Conservation (phyloP, 2,888 invertebrate genomes). For the Netelia melanura region DNA sequence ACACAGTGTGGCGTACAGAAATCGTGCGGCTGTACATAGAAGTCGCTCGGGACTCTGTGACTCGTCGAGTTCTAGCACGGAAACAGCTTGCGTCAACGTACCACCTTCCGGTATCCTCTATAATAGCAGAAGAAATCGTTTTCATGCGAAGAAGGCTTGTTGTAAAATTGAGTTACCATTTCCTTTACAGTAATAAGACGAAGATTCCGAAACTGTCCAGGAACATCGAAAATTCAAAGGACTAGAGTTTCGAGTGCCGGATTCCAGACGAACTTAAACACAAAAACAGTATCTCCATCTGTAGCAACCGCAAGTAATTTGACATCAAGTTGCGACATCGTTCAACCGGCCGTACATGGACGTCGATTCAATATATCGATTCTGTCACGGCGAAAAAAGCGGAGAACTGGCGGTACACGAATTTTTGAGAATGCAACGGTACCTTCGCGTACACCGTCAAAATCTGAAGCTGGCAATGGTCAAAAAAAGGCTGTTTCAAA, state of each 20-base stretch:
- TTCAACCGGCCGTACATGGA: constrained; percentile 34
- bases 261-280: constrained; percentile 46
- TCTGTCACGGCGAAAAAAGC: constrained; percentile 30
- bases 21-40: constrained; percentile 72
- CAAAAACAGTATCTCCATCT: constrained; percentile 48
- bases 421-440: constrained; percentile 1
- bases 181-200: constrained; percentile 47
- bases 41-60: constrained; percentile 71
- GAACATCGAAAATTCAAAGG: constrained; percentile 50
- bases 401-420: constrained; percentile 8
- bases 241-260: constrained; percentile 35
- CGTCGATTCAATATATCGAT: constrained; percentile 27
- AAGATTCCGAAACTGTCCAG: constrained; percentile 54
- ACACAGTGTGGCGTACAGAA: constrained; percentile 76
- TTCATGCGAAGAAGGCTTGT: neutral
- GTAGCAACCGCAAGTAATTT: constrained; percentile 43
- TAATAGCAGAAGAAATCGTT: neutral
- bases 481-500: constrained; percentile 56
- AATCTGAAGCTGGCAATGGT: constrained; percentile 45
- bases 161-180: neutral
- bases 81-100: constrained; percentile 49
- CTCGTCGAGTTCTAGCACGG: constrained; percentile 76
- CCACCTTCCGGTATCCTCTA: constrained; percentile 59
- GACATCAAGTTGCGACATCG: constrained; percentile 24
- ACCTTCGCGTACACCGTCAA: constrained; percentile 46